Percentiles rank a stretch among this genome's conserved stretches.
These are phyloP conservation scores for Parauchenoglanis ngamensis DNA, from an alignment of 2,797 vertebrate genomes.

Conservation along the genomic window DNA sequence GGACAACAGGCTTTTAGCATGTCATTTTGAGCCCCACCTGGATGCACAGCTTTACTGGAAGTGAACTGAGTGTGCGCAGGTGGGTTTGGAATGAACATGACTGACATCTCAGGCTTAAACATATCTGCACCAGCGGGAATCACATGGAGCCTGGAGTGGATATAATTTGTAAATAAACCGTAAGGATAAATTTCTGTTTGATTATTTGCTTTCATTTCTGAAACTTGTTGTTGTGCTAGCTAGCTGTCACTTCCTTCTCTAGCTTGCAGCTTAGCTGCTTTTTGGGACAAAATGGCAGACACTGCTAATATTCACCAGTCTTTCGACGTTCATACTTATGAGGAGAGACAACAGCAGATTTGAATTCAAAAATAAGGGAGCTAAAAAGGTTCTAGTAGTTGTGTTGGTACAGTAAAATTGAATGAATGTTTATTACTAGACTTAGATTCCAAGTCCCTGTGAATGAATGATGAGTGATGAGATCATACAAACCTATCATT, in stretches of 20 bases:
- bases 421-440: too few relatives aligned
- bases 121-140: not conserved
- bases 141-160: not conserved
- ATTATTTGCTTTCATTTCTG: not conserved
- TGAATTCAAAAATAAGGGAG: too few relatives aligned
- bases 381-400: too few relatives aligned
- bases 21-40: too few relatives aligned
- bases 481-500: too few relatives aligned
- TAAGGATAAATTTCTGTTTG: not conserved
- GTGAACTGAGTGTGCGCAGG: too few relatives aligned
- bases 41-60: too few relatives aligned
- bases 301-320: not conserved
- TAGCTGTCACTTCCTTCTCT: not conserved
- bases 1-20: too few relatives aligned
- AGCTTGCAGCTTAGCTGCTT: not conserved
- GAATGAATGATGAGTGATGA: too few relatives aligned
- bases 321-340: not conserved
- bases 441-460: too few relatives aligned
- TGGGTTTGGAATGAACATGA: not conserved
- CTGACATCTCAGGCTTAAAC: not conserved
- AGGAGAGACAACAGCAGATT: not conserved
- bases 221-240: not conserved
- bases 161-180: not conserved
- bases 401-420: too few relatives aligned
- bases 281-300: not conserved